Evolutionary conservation across 1,140 invertebrate genomes (phyloP).

Genomic region (Drosophila biarmipes): DNA sequence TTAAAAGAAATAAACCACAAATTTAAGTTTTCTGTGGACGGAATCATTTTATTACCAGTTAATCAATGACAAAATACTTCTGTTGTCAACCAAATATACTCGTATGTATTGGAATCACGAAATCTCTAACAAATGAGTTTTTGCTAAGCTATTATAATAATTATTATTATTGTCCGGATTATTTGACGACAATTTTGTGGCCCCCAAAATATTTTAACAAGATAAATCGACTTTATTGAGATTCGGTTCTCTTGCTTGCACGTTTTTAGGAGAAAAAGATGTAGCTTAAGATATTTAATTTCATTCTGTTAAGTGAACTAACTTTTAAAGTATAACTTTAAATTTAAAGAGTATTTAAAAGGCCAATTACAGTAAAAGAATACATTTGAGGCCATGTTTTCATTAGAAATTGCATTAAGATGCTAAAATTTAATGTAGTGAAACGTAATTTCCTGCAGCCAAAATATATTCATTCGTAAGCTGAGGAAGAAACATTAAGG

Average conservation of each 20-base stretch:
- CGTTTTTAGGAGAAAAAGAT: too few relatives aligned
- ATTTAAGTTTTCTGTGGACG: not conserved
- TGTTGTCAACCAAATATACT: not conserved
- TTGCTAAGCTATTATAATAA: too few relatives aligned
- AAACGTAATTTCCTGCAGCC: not conserved
- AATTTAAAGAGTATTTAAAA: not conserved
- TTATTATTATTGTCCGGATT: too few relatives aligned
- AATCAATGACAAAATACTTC: not conserved
- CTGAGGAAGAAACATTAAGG: conserved; percentile 1
- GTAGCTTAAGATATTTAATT: too few relatives aligned
- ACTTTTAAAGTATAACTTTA: too few relatives aligned
- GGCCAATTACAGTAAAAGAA: not conserved
- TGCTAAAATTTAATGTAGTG: not conserved
- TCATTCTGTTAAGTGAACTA: too few relatives aligned
- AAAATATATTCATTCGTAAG: not conserved
- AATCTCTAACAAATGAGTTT: not conserved
- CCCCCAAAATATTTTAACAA: too few relatives aligned
- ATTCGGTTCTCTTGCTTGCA: too few relatives aligned
- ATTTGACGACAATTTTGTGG: too few relatives aligned
- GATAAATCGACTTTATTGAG: too few relatives aligned
- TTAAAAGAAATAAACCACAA: too few relatives aligned
- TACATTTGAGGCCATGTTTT: not conserved
- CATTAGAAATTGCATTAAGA: not conserved
- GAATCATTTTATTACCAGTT: too few relatives aligned
- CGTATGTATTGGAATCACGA: not conserved